Evolutionary conservation across 2,888 invertebrate genomes (phyloP).

Genomic region (Mallateleia sp.): DNA sequence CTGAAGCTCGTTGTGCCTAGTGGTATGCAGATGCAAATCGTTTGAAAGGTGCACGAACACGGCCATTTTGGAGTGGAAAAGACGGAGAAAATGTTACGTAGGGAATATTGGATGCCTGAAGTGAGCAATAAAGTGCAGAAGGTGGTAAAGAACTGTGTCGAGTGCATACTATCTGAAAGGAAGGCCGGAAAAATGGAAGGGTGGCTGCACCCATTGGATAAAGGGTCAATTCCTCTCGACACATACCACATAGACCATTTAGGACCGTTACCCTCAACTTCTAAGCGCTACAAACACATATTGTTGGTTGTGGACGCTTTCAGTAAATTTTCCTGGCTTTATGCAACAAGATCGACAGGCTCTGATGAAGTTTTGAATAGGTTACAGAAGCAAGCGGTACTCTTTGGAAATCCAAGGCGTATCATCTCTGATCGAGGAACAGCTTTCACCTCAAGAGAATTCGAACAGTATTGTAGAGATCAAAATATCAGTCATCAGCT

Average conservation of each 20-base stretch:
- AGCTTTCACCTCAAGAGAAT: slow-evolving; percentile 1
- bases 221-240: background rate
- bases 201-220: background rate
- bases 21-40: slow-evolving; percentile 34
- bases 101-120: slow-evolving; percentile 14
- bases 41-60: slow-evolving; percentile 50
- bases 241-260: slow-evolving; percentile 11
- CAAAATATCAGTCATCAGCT: background rate
- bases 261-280: background rate
- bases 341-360: background rate
- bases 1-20: slow-evolving; percentile 47
- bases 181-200: slow-evolving; percentile 82
- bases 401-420: background rate
- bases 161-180: background rate
- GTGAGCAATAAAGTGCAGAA: slow-evolving; percentile 18
- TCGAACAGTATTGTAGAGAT: background rate
- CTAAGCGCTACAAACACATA: background rate
- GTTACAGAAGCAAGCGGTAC: background rate
- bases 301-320: background rate
- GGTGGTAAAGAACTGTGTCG: slow-evolving; percentile 20
- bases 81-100: slow-evolving; percentile 35
- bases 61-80: slow-evolving; percentile 39
- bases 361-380: background rate
- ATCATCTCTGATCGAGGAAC: slow-evolving; percentile 12
- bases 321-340: slow-evolving; percentile 13